A percentile compares a stretch with the other conserved stretches of the same genome.
phyloP scores from a whole-genome alignment of 2,888 invertebrate species.

The Dioctria rufipes region DNA sequence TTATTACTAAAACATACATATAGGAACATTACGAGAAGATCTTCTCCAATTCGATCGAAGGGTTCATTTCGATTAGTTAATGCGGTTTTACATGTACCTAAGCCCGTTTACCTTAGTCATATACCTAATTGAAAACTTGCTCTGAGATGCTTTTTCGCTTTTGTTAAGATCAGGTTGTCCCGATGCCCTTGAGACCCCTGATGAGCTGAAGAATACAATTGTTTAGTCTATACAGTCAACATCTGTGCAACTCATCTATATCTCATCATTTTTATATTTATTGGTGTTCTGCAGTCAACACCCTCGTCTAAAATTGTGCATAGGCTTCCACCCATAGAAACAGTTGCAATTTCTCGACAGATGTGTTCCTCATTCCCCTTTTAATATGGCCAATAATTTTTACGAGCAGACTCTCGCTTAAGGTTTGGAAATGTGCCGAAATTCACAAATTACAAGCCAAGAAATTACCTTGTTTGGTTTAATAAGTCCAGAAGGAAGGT shows the following conservation, averaged over 20 bases:
- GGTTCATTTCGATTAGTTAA: too few relatives aligned
- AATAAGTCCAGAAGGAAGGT: conserved; percentile 39
- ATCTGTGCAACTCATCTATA: conserved; percentile 59
- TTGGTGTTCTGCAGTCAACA: conserved; percentile 52
- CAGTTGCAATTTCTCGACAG: conserved; percentile 65
- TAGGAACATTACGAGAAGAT: too few relatives aligned
- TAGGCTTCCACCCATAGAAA: not conserved
- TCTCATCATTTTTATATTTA: conserved; percentile 58
- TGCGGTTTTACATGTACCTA: too few relatives aligned
- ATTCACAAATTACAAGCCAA: not conserved
- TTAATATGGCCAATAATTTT: conserved; percentile 71
- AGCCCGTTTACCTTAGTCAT: too few relatives aligned
- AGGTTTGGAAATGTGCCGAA: not conserved
- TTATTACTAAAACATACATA: too few relatives aligned
- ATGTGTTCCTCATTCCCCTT: conserved; percentile 71
- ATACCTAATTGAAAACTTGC: too few relatives aligned
- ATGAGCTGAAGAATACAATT: conserved; percentile 28
- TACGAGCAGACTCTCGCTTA: conserved; percentile 16
- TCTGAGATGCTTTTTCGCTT: too few relatives aligned
- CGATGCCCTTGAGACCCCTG: too few relatives aligned
- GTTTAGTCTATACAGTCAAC: conserved; percentile 48
- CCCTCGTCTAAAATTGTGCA: conserved; percentile 37
- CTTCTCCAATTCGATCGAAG: too few relatives aligned
- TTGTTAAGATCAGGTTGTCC: too few relatives aligned
- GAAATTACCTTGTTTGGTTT: conserved; percentile 55